Base-by-base conservation (phyloP, 2,113 vertebrate genomes). In the Bombycilla garrulus region DNA sequence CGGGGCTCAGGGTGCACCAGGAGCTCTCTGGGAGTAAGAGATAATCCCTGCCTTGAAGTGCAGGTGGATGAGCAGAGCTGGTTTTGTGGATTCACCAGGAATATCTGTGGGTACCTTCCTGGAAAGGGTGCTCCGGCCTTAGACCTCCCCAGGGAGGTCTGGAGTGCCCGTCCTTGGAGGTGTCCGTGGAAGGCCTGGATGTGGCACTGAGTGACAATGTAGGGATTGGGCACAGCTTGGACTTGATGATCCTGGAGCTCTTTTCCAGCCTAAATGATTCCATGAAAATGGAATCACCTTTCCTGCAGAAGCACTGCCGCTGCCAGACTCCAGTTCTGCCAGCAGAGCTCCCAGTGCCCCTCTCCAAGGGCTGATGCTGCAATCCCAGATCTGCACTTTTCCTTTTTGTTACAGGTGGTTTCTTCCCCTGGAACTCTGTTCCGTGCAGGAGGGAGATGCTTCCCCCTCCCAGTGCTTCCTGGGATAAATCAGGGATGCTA, bases 401-500 rank as follows among this genome's bases (percentile, higher is more conserved):
- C 48, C 9, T 19, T 40, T 48, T 19, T 4, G 0, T 22, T 56
- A 40, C 20, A 0, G 35, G 19, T 51, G 50, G 29, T 61, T 86
- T 31, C 44, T 45, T n/a, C 69, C 56, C 13, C 50, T 16, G 45
- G n/a, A 54, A 8, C 1, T 15, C 14, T 21, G 58, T 33, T 48
- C 29, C 2, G 5, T 11, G 71, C 56, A 10, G 10, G 24, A 71
- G 26, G 69, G 14, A n/a, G 47, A 36, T 42, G 36, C 61, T 61
- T n/a, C 45, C 65, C 67, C 28, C 76, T 86, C 70, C 76, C 89
- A 24, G 60, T 10, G 38, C 74, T 38, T 18, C 47, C 57, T 28
- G 8, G 56, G 69, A 77, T 88, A 83, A 96, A 93, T 93, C 93
- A 95, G 65, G 50, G 58, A 87, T 28, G 69, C 66, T 60, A 13